Percentiles rank a stretch among this genome's conserved stretches.
phyloP scores from a whole-genome alignment of 2,888 invertebrate species.

The Phalera bucephala region DNA sequence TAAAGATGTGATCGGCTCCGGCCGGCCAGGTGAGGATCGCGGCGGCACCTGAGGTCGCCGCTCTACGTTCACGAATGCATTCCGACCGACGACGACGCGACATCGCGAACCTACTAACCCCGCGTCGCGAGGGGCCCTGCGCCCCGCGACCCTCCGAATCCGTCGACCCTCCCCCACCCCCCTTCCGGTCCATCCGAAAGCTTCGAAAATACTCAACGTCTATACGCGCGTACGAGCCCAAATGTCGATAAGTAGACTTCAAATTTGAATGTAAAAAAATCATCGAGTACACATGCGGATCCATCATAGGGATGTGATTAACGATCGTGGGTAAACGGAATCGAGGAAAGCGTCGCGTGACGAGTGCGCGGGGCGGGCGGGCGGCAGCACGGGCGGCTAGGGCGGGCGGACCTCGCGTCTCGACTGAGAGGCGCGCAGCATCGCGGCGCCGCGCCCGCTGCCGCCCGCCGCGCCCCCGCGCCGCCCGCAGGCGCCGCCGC shows the following conservation, averaged over 20 bases:
- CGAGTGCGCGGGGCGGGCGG: slow-evolving; percentile 71
- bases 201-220: slow-evolving; percentile 76
- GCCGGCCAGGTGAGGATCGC: slow-evolving; percentile 67
- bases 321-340: slow-evolving; percentile 50
- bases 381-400: slow-evolving; percentile 73
- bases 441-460: slow-evolving; percentile 84
- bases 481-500: slow-evolving; percentile 64
- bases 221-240: slow-evolving; percentile 64
- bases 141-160: slow-evolving; percentile 77
- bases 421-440: slow-evolving; percentile 87
- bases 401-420: slow-evolving; percentile 84
- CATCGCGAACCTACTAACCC: slow-evolving; percentile 82
- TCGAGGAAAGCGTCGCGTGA: slow-evolving; percentile 56
- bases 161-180: slow-evolving; percentile 69
- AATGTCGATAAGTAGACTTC: slow-evolving; percentile 43
- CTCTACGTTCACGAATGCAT: slow-evolving; percentile 82
- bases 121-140: slow-evolving; percentile 78
- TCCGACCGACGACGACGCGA: slow-evolving; percentile 80
- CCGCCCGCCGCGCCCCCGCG: slow-evolving; percentile 46
- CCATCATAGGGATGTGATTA: slow-evolving; percentile 46
- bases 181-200: slow-evolving; percentile 77
- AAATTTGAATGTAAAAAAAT: slow-evolving; percentile 39
- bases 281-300: slow-evolving; percentile 37
- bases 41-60: slow-evolving; percentile 79
- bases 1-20: slow-evolving; percentile 63